phyloP scores from a whole-genome alignment of 2,113 vertebrate species.

The Rostratula benghalensis region DNA sequence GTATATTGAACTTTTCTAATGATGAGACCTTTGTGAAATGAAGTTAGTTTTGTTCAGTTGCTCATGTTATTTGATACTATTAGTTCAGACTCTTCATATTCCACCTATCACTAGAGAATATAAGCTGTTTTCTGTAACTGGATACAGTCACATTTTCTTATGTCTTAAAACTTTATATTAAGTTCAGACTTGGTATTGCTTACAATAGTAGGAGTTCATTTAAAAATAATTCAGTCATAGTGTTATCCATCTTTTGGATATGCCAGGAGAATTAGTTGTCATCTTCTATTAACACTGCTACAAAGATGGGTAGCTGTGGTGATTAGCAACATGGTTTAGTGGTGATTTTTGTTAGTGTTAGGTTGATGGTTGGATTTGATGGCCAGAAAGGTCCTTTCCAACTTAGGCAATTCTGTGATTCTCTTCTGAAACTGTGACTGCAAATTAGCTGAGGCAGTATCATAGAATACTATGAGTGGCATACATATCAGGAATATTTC shows the following conservation, averaged over 20 bases:
- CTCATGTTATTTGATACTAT: background rate
- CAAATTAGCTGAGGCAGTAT: background rate
- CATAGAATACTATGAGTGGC: too few relatives aligned
- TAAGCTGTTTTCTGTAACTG: background rate
- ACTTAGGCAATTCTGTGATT: background rate
- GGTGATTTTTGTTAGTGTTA: background rate
- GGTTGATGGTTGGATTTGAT: background rate
- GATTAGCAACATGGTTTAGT: background rate
- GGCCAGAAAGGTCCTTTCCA: background rate
- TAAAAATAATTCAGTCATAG: background rate
- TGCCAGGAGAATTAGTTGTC: background rate
- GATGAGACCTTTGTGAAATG: background rate
- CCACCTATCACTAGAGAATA: background rate
- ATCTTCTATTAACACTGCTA: background rate
- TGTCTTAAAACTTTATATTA: background rate
- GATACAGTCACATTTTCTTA: background rate
- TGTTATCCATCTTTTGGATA: background rate
- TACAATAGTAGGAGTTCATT: background rate
- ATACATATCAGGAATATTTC: too few relatives aligned
- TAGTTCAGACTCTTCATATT: background rate
- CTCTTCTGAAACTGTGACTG: background rate
- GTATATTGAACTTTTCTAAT: background rate
- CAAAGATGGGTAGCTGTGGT: background rate
- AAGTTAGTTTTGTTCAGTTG: background rate
- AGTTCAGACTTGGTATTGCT: background rate